Evolutionary conservation across 1,140 invertebrate genomes (phyloP).

Genomic region (Polyergus mexicanus): DNA sequence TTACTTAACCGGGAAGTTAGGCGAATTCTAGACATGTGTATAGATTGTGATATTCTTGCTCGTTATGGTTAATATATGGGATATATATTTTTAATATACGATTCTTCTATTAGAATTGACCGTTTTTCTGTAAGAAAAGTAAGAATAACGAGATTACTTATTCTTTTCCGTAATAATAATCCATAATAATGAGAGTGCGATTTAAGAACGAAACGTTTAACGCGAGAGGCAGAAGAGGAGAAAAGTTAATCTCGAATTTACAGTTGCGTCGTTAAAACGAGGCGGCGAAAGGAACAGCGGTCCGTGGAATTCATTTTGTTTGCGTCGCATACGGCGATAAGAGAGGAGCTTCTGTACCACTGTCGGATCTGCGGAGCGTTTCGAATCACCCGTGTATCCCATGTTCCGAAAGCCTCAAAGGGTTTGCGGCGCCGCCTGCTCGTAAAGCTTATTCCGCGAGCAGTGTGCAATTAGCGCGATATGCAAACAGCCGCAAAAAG

Average conservation of each 20-base stretch:
- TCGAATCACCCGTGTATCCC: constrained; percentile 1
- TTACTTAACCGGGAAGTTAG: constrained; percentile 44
- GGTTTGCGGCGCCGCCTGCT: not conserved
- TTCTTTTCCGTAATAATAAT: not conserved
- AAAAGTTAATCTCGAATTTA: constrained; percentile 3
- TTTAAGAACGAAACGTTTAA: not conserved
- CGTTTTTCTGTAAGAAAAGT: not conserved
- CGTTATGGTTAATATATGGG: constrained; percentile 17
- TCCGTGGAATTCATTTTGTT: constrained; percentile 36
- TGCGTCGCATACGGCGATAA: constrained; percentile 35
- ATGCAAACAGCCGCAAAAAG: constrained; percentile 38
- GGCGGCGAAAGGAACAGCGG: not conserved
- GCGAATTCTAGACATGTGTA: not conserved
- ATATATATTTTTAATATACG: not conserved
- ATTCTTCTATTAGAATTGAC: constrained; percentile 6
- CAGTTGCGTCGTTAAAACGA: not conserved
- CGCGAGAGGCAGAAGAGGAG: not conserved
- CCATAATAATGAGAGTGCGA: not conserved
- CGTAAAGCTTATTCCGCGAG: constrained; percentile 33
- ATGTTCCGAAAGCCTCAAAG: constrained; percentile 26
- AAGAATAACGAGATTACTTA: not conserved
- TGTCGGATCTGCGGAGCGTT: constrained; percentile 1
- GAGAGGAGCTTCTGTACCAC: constrained; percentile 15
- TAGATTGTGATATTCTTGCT: not conserved
- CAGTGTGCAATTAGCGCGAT: constrained; percentile 41